Base-by-base conservation (phyloP, 2,888 invertebrate species). In the Lottia gigantea region DNA sequence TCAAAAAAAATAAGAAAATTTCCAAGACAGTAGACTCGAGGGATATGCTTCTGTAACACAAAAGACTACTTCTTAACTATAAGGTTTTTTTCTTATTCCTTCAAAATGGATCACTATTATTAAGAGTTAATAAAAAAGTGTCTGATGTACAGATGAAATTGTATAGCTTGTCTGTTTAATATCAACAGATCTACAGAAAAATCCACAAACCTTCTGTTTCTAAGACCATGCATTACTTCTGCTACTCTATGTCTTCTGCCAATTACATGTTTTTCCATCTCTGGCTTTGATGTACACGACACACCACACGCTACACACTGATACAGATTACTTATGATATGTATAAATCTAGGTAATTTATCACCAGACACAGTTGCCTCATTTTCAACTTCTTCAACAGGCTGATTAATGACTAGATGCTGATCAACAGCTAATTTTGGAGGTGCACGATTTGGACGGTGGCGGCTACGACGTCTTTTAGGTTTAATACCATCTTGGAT, bases 191-290 rank as follows among this genome's bases (percentile, higher is more conserved):
- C 64, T 7, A n/a, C 26, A 26, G 26, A 31, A 2, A 2, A 2
- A 40, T 55, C 46, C 46, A 65, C 69, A 40, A 71, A 82, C 81
- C 76, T 79, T 65, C 77, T 76, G 26, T 70, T 73, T 65, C 73
- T 76, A 23, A 82, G 65, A 19, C 75, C 70, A 55, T 71, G 66
- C 23, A 80, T 72, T 4, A 78, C 71, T 0, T 75, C 72, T 15
- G 77, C 74, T 26, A 79, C 71, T 61, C 80, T 70, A 55, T 82
- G 81, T 61, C 75, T 31, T 31, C 75, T 73, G 11, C 81, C 80
- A 6, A 71, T 67, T n/a, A 78, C 40, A 66, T 82, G 81, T 11
- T 71, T 66, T 16, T 70, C 70, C n/a, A 77, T 71, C 66, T 80
- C 79, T 1, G 62, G 55, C 11, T 62, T 64, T n/a, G 79, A 80